Evolutionary conservation across 2,888 invertebrate genomes (phyloP).

Genomic region (Ligdia adustata): DNA sequence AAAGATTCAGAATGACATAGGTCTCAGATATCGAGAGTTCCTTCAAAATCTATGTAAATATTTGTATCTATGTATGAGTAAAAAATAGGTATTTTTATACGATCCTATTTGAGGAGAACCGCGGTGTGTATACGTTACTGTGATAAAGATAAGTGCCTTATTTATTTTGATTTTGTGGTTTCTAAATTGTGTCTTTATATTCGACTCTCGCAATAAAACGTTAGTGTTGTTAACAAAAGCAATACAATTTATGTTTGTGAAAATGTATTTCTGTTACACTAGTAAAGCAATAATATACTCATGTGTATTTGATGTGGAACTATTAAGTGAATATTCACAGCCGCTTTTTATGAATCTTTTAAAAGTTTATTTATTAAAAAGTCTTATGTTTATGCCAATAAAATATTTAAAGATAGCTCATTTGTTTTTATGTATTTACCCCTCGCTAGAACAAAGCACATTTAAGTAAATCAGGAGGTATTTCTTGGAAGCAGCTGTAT

Average conservation of each 20-base stretch:
- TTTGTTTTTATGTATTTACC: constrained; percentile 39
- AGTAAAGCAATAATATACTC: neutral
- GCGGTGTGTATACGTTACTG: constrained; percentile 61
- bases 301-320: too few species aligned
- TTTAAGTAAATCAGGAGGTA: too few species aligned
- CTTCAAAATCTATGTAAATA: constrained; percentile 25
- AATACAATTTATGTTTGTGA: neutral
- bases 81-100: constrained; percentile 36
- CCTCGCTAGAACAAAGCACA: too few species aligned
- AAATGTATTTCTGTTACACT: too few species aligned
- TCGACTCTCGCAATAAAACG: neutral
- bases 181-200: constrained; percentile 10
- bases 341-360: constrained; percentile 18
- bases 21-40: constrained; percentile 6
- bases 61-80: constrained; percentile 22
- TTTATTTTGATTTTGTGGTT: constrained; percentile 43
- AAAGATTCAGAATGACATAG: too few species aligned
- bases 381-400: constrained; percentile 16
- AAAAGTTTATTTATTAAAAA: constrained; percentile 21
- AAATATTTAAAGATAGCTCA: constrained; percentile 26
- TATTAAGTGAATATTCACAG: constrained; percentile 2
- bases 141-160: constrained; percentile 78
- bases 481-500: too few species aligned
- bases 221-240: neutral
- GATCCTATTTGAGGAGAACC: constrained; percentile 36